Base-by-base conservation (phyloP, 35 echinoderm and acorn worm genomes). In the Lytechinus variegatus region DNA sequence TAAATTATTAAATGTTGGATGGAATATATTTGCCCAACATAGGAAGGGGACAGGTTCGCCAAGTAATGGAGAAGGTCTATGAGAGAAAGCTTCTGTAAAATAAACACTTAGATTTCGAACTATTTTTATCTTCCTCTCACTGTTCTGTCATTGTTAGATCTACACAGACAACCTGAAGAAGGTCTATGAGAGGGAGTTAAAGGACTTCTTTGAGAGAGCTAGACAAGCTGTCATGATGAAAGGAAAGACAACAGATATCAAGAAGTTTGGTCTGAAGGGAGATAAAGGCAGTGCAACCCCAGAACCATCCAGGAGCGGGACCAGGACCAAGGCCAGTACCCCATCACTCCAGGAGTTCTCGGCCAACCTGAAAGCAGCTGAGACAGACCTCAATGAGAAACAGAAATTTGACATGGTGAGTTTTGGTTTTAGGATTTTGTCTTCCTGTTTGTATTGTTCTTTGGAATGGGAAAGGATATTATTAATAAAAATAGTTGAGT, bases 341-440 rank as follows among this genome's bases (percentile, higher is more conserved):
- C 58, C 95, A 5, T 95, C 94, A 29, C 95, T 96, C 1, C 95
- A 98, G 33, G 93, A 95, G 24, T 91, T 97, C 53, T 94, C 95
- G 10, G 54, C 72, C 27, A 88, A 54, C 56, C 86, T 89, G 87
- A 97, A 91, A 86, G 96, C 96, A 10, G 95, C 97, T 10, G 98
- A 99, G 79, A 66, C 96, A 21, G 98, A 99, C 54, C 91, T 99
- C 24, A 99, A 92, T 56, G 98, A 97, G 19, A 97, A 96, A 29
- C 96, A 98, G 61, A 97, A 96, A 51, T 99, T 99, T 99, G 98
- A 99, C 86, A 97, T 97, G 95, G 98, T 98, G 94, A 95, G 97
- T 71, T n/a, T 5, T 2, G 14, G 16, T 0, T 79, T 5, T 44
- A 44, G 33, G 33, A 44, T 44, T 44, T 44, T 44, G 33, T 44